Base-by-base conservation (phyloP, 2,797 vertebrate species). In the Bradypodion ventrale region DNA sequence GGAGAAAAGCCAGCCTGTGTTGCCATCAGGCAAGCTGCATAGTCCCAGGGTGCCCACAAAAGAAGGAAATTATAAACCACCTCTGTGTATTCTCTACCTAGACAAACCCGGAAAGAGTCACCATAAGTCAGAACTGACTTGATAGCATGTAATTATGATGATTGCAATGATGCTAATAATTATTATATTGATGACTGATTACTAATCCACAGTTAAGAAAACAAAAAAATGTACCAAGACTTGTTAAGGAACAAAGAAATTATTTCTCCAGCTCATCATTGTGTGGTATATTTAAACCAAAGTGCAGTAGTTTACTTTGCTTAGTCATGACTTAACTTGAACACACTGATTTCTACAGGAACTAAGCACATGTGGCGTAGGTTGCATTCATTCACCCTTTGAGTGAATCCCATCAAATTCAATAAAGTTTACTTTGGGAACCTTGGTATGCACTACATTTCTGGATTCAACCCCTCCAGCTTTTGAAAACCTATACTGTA, bases 171-270 rank as follows among this genome's bases (percentile, higher is more conserved):
- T 78, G 46, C 2, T 62, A 84, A 65, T 76, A 94, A 87, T 32
- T 63, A 80, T 78, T 46, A 3, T 62, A 85, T 65, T 76, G 60
- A 56, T 16, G 52, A 56, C 87, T 91, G 83, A 90, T 82, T 5
- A 25, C 29, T 65, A 29, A n/a, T 91, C 88, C 9, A 4, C 59
- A 82, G 84, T 87, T 74, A 84, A 88, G 72, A 93, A 66, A 77
- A 23, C 16, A 92, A 87, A 86, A n/a, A 78, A 78, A 72, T 90
- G 87, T 35, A 5, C 79, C 88, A 85, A 92, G 89, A 75, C 91
- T 60, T 63, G 75, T 66, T 16, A 27, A 23, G 4, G 25, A 56
- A 35, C 32, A 75, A 40, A 75, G 65, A 56, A 49, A 82, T 27
- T 27, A 5, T 52, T 75, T 75, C 4, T 25, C 27, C 52, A 65